Evolutionary conservation across 2,797 vertebrate genomes (phyloP).

Genomic region (Nannoperca australis): DNA sequence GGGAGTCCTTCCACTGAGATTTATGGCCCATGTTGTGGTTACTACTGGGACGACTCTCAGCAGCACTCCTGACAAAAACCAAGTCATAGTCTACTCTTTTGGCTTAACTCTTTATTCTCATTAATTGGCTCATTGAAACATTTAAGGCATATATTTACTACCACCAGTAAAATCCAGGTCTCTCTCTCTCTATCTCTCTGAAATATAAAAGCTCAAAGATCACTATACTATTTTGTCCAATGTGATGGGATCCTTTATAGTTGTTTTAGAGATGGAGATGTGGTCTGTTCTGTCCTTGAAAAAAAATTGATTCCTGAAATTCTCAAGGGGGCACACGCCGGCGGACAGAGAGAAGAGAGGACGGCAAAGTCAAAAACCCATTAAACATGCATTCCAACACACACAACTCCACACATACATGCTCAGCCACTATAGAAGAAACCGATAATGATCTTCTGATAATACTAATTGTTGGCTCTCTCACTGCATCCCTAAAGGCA

Average conservation of each 20-base stretch:
- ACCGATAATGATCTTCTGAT: conserved; percentile 68
- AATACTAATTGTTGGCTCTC: conserved; percentile 68
- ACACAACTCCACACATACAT: conserved; percentile 40
- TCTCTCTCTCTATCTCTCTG: background rate
- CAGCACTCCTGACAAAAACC: conserved; percentile 51
- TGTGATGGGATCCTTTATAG: conserved; percentile 32
- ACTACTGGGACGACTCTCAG: conserved; percentile 55
- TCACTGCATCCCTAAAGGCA: conserved; percentile 63
- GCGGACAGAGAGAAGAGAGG: conserved; percentile 24
- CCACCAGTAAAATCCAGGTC: conserved; percentile 27
- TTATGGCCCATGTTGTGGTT: conserved; percentile 77
- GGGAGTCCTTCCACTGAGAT: conserved; percentile 78
- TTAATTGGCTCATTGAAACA: conserved; percentile 61
- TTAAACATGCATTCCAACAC: conserved; percentile 60
- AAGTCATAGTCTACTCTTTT: conserved; percentile 44
- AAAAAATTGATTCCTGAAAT: conserved; percentile 53
- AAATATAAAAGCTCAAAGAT: conserved; percentile 38
- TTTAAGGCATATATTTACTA: conserved; percentile 34
- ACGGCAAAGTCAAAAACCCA: conserved; percentile 47
- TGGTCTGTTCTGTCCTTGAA: conserved; percentile 48
- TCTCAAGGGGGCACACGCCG: conserved; percentile 24
- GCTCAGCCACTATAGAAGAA: conserved; percentile 44
- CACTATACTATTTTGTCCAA: conserved; percentile 40
- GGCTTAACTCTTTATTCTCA: conserved; percentile 51
- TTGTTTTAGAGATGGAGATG: conserved; percentile 29